phyloP scores from a whole-genome alignment of 2,888 invertebrate genomes.

The Camptogramma bilineatum region DNA sequence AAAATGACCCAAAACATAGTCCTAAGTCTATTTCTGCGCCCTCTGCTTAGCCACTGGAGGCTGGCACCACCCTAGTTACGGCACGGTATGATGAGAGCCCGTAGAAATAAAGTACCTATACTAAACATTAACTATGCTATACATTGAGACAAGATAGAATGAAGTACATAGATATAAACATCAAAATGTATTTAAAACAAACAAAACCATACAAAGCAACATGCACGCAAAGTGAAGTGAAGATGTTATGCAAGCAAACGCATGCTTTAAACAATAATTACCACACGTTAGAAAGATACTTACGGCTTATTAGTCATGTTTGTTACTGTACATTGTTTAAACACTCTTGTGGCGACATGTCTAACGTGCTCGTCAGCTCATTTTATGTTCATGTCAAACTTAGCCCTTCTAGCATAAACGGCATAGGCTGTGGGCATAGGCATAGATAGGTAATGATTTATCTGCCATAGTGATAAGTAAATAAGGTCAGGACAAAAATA shows the following conservation, averaged over 20 bases:
- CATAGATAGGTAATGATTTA: no score
- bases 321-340: constrained; percentile 43
- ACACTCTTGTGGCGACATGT: constrained; percentile 42
- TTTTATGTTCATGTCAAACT: background rate
- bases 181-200: constrained; percentile 12
- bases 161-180: background rate
- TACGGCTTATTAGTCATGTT: constrained; percentile 42
- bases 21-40: no score
- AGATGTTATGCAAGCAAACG: constrained; percentile 32
- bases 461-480: background rate
- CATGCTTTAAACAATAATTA: constrained; percentile 36
- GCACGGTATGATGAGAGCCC: no score
- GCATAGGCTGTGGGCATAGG: no score
- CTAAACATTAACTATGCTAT: background rate
- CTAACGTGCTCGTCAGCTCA: background rate
- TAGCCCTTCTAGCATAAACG: background rate
- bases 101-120: background rate
- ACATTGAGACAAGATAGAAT: background rate
- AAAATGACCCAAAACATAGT: no score
- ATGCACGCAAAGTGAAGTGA: constrained; percentile 39
- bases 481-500: no score
- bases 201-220: constrained; percentile 29
- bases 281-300: constrained; percentile 44
- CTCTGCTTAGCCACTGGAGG: no score
- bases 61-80: no score